Evolutionary conservation across 2,797 vertebrate species (phyloP), one percentile per base, ranked within the genome.

Genomic region (Mormyrus proboscirostris): DNA sequence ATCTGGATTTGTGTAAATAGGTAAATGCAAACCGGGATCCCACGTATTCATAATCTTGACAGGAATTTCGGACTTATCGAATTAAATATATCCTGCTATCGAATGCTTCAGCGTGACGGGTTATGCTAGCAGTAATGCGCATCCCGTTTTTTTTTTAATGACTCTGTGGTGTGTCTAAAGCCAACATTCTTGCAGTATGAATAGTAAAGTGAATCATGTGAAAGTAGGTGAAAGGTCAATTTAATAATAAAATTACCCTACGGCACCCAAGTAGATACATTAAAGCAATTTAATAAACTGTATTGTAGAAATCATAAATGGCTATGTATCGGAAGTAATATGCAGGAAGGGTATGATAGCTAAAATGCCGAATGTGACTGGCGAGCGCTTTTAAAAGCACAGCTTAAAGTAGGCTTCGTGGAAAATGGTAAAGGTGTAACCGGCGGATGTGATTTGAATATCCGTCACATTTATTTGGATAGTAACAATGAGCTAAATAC

Each of bases 201-300:
- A 94, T 94, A 94, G 91, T 92, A 69, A 62, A 90, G 88, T 95
- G 94, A 95, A 93, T 95, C 93, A 95, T 57, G 76, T 16, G 90
- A 93, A 97, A 97, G 91, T 95, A 92, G 95, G 95, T 95, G 93
- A 97, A 95, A 95, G 96, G 94, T 96, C 94, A 96, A 92, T 90
- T 89, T 91, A 83, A 83, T 83, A 83, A 83, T 47, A 83, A 83
- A 41, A 76, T 76, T 83, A 83, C 19, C 47, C n/a, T 25, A 12
- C n/a, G 44, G 41, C 19, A 83, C 1, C 41, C n/a, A 83, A 83
- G 44, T 25, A 22, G 9, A 49, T 83, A 25, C 8, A 83, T 49
- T 76, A 76, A 83, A 29, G 62, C 62, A 69, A 12, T 49, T 8
- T 49, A 47, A 25, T 49, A 22, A 8, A 3, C 41, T 83, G n/a